Conservation (phyloP, 2,797 vertebrate species). For the Cyprinella venusta region DNA sequence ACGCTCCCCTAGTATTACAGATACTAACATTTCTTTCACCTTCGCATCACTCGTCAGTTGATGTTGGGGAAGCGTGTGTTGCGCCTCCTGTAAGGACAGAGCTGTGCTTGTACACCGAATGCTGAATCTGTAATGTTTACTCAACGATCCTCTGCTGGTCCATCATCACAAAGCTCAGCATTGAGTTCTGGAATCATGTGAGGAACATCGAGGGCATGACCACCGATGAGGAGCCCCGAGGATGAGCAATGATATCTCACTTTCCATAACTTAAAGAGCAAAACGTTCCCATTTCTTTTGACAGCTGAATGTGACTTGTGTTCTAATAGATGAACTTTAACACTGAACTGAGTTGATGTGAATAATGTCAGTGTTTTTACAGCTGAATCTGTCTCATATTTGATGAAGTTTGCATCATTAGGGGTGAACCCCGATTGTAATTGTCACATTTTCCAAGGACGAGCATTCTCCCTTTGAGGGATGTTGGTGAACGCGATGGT, state of each 20-base stretch:
- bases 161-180: conserved; percentile 69
- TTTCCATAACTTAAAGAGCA: not conserved
- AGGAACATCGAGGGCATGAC: conserved; percentile 67
- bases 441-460: too few species aligned
- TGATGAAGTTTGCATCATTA: not conserved
- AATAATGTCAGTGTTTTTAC: not conserved
- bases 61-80: not conserved
- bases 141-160: conserved; percentile 59
- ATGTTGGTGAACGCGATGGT: too few species aligned
- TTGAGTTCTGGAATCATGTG: conserved; percentile 76
- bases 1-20: not conserved
- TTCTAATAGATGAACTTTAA: not conserved
- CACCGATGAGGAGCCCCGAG: conserved; percentile 67
- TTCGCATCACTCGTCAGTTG: not conserved
- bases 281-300: not conserved
- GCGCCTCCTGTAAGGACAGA: not conserved
- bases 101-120: conserved; percentile 11
- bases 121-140: conserved; percentile 38
- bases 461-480: too few species aligned
- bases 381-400: not conserved
- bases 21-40: not conserved
- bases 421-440: too few species aligned
- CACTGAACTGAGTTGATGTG: not conserved
- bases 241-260: conserved; percentile 63
- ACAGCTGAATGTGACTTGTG: not conserved